phyloP scores from a whole-genome alignment of 2,113 vertebrate genomes.

The Ceyx cyanopectus region DNA sequence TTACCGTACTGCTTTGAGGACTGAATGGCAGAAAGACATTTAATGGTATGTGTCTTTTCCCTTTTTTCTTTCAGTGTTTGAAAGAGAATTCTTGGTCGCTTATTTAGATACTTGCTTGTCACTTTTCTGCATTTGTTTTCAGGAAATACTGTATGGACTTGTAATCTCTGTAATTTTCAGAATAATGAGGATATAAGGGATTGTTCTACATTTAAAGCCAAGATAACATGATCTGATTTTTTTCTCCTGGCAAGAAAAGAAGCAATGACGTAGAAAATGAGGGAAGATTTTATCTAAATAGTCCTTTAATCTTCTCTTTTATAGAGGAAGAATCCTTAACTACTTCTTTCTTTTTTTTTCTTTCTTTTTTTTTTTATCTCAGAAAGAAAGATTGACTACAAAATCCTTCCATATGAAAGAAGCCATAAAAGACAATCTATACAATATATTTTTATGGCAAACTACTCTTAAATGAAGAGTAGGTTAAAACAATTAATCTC shows the following conservation, averaged over 20 bases:
- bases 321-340: background rate
- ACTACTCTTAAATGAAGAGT: background rate
- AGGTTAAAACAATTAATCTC: background rate
- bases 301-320: constrained; percentile 28
- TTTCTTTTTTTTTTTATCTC: background rate
- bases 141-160: background rate
- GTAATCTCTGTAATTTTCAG: constrained; percentile 47
- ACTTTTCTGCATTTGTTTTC: constrained; percentile 4
- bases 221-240: constrained; percentile 16
- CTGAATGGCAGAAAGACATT: background rate
- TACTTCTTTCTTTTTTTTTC: background rate
- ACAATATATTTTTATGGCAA: background rate
- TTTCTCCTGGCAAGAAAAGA: background rate
- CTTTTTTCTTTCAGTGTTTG: background rate
- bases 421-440: background rate
- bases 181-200: constrained; percentile 63
- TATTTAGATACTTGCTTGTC: background rate
- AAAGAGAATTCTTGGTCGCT: background rate
- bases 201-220: constrained; percentile 38
- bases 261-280: constrained; percentile 12
- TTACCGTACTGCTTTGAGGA: background rate
- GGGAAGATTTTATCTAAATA: constrained; percentile 1
- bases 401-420: background rate
- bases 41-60: background rate
- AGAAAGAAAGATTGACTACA: background rate